phyloP scores from a whole-genome alignment of 1,140 invertebrate genomes.

The Ericerus pela region DNA sequence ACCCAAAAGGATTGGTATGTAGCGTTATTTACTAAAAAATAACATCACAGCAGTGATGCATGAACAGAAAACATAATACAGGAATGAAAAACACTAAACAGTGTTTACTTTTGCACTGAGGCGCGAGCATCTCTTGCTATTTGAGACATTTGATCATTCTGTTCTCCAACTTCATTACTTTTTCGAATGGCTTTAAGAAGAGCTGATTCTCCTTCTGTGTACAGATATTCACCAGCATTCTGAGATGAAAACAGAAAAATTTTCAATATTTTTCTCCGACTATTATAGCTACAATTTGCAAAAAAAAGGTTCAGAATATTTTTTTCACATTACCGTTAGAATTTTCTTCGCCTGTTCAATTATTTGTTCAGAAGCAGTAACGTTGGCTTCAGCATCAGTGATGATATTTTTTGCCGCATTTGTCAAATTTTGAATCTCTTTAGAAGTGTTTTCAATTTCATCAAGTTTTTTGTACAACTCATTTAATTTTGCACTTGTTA shows the following conservation, averaged over 20 bases:
- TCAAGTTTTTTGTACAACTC: background rate
- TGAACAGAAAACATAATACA: too few relatives aligned
- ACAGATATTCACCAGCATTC: conserved; percentile 55
- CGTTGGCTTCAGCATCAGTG: background rate
- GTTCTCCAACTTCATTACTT: conserved; percentile 72
- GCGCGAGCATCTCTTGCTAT: conserved; percentile 73
- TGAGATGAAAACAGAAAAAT: conserved; percentile 24
- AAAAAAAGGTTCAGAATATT: background rate
- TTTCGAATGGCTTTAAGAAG: conserved; percentile 62
- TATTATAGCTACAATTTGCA: background rate
- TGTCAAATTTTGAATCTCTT: background rate
- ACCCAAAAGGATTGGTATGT: too few relatives aligned
- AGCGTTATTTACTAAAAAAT: too few relatives aligned
- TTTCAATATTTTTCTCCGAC: too few relatives aligned
- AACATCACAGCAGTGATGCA: too few relatives aligned
- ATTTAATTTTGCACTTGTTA: background rate
- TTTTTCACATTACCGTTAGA: background rate
- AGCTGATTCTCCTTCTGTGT: conserved; percentile 61
- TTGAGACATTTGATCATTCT: conserved; percentile 77
- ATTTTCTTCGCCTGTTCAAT: background rate
- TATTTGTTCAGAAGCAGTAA: background rate
- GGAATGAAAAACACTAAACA: conserved; percentile 10
- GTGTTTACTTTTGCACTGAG: conserved; percentile 56
- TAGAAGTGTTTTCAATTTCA: conserved; percentile 1
- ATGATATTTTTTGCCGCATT: background rate